phyloP scores from a whole-genome alignment of 2,113 vertebrate genomes.

The Pygoscelis antarcticus region DNA sequence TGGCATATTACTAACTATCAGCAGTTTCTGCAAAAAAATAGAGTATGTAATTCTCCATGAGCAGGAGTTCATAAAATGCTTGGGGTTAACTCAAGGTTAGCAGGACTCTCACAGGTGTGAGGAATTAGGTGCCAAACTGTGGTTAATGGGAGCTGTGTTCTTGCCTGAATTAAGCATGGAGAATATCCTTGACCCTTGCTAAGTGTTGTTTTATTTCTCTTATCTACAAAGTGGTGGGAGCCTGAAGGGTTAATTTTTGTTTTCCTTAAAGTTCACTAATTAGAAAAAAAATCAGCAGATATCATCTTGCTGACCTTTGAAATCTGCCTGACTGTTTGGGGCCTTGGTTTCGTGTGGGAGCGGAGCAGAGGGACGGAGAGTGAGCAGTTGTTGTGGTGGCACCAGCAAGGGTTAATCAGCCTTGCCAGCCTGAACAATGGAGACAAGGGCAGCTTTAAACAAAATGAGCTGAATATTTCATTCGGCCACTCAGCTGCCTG shows the following conservation, averaged over 20 bases:
- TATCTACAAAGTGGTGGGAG: background rate
- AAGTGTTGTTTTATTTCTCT: background rate
- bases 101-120: background rate
- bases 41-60: background rate
- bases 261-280: background rate
- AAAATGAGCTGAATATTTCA: slow-evolving; percentile 91
- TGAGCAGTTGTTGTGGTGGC: background rate
- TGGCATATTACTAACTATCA: background rate
- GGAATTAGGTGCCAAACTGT: background rate
- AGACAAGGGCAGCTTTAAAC: slow-evolving; percentile 82
- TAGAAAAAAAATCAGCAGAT: background rate
- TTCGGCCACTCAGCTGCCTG: slow-evolving; percentile 85
- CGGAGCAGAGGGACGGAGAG: accelerated
- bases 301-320: background rate
- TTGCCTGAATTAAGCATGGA: background rate
- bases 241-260: background rate
- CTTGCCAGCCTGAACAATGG: slow-evolving; percentile 80
- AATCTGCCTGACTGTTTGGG: background rate
- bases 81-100: background rate
- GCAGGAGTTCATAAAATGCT: background rate
- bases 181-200: background rate
- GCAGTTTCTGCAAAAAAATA: background rate
- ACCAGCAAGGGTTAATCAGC: slow-evolving; percentile 76
- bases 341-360: accelerated
- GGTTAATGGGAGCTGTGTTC: background rate